Percentiles rank a stretch among this genome's conserved stretches.
Evolutionary conservation across 2,113 vertebrate species (phyloP).

Genomic region (Nettapus auritus): DNA sequence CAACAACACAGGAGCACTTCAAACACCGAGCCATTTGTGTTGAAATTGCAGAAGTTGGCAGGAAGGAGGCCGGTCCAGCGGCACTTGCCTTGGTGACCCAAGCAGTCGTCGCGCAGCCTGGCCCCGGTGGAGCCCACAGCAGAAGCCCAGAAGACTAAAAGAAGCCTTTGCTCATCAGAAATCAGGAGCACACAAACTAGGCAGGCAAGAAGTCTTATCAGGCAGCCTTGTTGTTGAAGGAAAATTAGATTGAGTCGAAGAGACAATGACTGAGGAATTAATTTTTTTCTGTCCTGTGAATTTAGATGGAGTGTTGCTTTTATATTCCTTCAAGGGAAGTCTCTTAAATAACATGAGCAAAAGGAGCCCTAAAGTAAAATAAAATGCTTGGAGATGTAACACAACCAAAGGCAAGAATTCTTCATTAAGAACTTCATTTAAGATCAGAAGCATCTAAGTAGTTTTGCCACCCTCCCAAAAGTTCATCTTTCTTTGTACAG

Average conservation of each 20-base stretch:
- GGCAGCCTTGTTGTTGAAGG: neutral
- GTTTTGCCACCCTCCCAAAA: neutral
- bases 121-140: neutral
- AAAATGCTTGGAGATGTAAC: neutral
- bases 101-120: fast-evolving
- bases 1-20: neutral
- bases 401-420: neutral
- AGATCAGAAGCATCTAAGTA: neutral
- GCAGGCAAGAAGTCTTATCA: neutral
- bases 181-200: neutral
- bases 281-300: neutral
- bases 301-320: neutral
- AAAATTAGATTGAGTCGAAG: neutral
- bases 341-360: neutral
- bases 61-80: neutral
- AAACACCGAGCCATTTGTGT: fast-evolving
- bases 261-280: neutral
- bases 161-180: neutral
- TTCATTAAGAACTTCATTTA: constrained; percentile 11
- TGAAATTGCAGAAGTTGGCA: fast-evolving
- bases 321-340: neutral
- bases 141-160: neutral
- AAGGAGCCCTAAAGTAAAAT: neutral
- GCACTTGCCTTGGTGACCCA: neutral
- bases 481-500: neutral